phyloP scores from a whole-genome alignment of 2,888 invertebrate genomes.

The Chaetoderma sp. region DNA sequence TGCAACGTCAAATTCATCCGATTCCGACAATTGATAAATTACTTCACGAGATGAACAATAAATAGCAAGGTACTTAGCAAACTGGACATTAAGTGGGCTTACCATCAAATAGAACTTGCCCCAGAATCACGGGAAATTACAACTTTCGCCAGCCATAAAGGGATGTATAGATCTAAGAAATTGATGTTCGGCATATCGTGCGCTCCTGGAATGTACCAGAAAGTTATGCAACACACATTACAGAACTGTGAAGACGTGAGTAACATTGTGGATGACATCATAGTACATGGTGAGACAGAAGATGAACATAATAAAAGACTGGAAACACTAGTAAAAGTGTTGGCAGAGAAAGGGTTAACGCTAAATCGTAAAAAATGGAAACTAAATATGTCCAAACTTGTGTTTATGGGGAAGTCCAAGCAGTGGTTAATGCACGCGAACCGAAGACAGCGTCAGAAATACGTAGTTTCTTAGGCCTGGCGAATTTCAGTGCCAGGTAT shows the following conservation, averaged over 20 bases:
- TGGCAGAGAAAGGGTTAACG: neutral
- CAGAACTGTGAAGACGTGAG: slow-evolving; percentile 18
- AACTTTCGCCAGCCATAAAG: slow-evolving; percentile 43
- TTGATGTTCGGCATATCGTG: slow-evolving; percentile 39
- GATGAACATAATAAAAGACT: neutral
- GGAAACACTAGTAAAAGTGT: neutral
- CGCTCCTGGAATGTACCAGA: slow-evolving; percentile 40
- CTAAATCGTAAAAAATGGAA: neutral
- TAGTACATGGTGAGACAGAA: slow-evolving; percentile 33
- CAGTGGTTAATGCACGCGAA: slow-evolving; percentile 3
- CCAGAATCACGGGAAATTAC: slow-evolving; percentile 43
- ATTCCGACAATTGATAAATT: slow-evolving; percentile 38
- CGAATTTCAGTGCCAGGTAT: neutral
- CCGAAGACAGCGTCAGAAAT: slow-evolving; percentile 4
- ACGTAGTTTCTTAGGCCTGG: slow-evolving; percentile 6
- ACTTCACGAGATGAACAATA: slow-evolving; percentile 22
- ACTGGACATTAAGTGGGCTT: slow-evolving; percentile 43
- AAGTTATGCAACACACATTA: slow-evolving; percentile 29
- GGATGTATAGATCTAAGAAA: slow-evolving; percentile 38
- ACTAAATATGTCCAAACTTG: neutral
- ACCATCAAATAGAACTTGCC: slow-evolving; percentile 41
- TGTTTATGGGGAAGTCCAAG: slow-evolving; percentile 20
- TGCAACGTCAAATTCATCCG: neutral
- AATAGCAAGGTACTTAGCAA: slow-evolving; percentile 37
- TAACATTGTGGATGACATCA: slow-evolving; percentile 38